Evolutionary conservation across 2,113 vertebrate species (phyloP), one percentile per base, ranked within the genome.

Genomic region (Tiliqua scincoides): DNA sequence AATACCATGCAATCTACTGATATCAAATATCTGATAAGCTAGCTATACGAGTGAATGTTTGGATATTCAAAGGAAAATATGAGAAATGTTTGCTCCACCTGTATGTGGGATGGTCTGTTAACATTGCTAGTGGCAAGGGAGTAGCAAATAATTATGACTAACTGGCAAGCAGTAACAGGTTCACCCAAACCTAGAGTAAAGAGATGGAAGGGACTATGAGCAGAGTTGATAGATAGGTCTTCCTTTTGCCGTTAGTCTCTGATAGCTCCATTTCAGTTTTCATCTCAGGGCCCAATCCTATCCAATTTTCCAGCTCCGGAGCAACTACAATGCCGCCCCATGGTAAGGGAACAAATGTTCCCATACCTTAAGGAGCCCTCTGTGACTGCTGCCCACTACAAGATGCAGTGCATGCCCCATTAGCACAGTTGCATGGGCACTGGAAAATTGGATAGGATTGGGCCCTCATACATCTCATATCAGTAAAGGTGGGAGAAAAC

Each of bases 41-140:
- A 82, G 72, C 48, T 78, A 71, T 0, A 0, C 14, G 20, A 0
- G 40, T 70, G 6, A 1, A 87, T 71, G 9, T 1, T 25, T 90
- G 67, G 30, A 48, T 32, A 61, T 89, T 30, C 12, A 83, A 32
- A 7, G 14, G 37, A 81, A 76, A 75, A 85, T 74, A 90, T 79
- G 59, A 37, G 78, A 86, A 85, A 84, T 35, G 35, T 0, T 90
- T 0, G 35, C 11, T 91, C 85, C 85, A 72, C 74, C n/a, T 59
- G 74, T 1, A 8, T 21, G 3, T 21, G 21, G 17, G 5, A 11
- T 67, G 65, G n/a, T 15, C 73, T 81, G 52, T 35, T 77, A 7
- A 0, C 2, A 52, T 57, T 35, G 1, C 20, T 35, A 62, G 27
- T 70, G 21, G n/a, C 21, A n/a, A 35, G 48, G 20, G 27, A 1